Conservation (phyloP, 1,140 invertebrate genomes). For the Heliconius hermathena region DNA sequence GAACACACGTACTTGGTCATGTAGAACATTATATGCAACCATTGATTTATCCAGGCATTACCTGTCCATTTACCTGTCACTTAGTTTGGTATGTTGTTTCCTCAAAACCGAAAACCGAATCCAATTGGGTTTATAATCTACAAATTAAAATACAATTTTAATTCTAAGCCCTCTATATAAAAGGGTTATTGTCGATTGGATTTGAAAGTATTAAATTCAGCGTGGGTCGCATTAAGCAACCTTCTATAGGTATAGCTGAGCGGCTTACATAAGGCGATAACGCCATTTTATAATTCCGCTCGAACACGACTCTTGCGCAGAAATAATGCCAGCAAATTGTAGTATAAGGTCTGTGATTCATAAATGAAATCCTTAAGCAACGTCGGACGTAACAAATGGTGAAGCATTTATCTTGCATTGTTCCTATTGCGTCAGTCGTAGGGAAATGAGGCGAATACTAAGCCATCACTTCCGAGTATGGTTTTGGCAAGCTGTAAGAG, state of each 20-base stretch:
- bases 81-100: constrained; percentile 24
- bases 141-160: constrained; percentile 8
- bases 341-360: constrained; percentile 43
- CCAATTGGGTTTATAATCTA: constrained; percentile 16
- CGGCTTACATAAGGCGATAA: constrained; percentile 38
- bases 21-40: background rate
- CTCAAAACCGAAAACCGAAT: constrained; percentile 26
- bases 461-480: background rate
- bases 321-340: constrained; percentile 42
- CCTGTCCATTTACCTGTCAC: constrained; percentile 30
- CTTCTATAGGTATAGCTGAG: constrained; percentile 22
- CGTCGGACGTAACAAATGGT: constrained; percentile 30
- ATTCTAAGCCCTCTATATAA: constrained; percentile 11
- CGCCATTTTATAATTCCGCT: constrained; percentile 41
- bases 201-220: constrained; percentile 29
- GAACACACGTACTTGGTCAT: background rate
- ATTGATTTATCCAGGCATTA: constrained; percentile 29
- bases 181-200: constrained; percentile 24
- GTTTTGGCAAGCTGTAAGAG: constrained; percentile 15
- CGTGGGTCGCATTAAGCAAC: constrained; percentile 31
- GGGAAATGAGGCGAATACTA: constrained; percentile 21
- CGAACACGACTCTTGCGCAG: constrained; percentile 28
- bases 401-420: constrained; percentile 30
- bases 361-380: constrained; percentile 44
- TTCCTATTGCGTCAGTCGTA: constrained; percentile 27